A percentile compares a stretch with the other conserved stretches of the same genome.
phyloP scores from a whole-genome alignment of 2,797 vertebrate species.

The Enteromius thamalakanensis region DNA sequence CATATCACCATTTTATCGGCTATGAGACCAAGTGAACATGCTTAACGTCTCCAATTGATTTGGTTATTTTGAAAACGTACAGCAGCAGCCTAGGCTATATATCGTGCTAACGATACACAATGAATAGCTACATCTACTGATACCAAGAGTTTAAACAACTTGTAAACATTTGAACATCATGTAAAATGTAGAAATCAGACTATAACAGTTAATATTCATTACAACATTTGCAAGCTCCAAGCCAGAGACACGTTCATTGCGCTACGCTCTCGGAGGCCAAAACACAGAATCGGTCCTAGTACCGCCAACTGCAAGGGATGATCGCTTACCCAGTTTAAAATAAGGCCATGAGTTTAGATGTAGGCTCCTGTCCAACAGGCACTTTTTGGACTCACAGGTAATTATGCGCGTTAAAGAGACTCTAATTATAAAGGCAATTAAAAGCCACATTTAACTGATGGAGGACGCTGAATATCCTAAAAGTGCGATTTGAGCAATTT shows the following conservation, averaged over 20 bases:
- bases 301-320: slow-evolving; percentile 21
- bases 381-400: not conserved
- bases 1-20: slow-evolving; percentile 54
- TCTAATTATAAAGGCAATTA: not conserved
- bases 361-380: slow-evolving; percentile 35
- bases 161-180: slow-evolving; percentile 68
- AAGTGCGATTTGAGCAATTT: not conserved
- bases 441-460: not conserved
- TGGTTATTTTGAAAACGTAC: slow-evolving; percentile 65
- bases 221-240: slow-evolving; percentile 2
- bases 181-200: slow-evolving; percentile 38
- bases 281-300: not conserved
- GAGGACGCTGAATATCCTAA: not conserved
- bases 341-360: slow-evolving; percentile 46
- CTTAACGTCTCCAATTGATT: slow-evolving; percentile 63
- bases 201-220: slow-evolving; percentile 50
- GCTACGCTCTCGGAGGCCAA: not conserved
- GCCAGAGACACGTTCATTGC: not conserved
- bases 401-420: not conserved
- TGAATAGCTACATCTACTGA: slow-evolving; percentile 61
- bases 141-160: slow-evolving; percentile 52
- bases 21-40: slow-evolving; percentile 56
- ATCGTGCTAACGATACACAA: slow-evolving; percentile 56
- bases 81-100: slow-evolving; percentile 57
- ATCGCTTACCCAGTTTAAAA: slow-evolving; percentile 45